Percentiles rank a stretch among this genome's conserved stretches.
phyloP scores from a whole-genome alignment of 2,888 invertebrate species.

The Homarus gammarus region DNA sequence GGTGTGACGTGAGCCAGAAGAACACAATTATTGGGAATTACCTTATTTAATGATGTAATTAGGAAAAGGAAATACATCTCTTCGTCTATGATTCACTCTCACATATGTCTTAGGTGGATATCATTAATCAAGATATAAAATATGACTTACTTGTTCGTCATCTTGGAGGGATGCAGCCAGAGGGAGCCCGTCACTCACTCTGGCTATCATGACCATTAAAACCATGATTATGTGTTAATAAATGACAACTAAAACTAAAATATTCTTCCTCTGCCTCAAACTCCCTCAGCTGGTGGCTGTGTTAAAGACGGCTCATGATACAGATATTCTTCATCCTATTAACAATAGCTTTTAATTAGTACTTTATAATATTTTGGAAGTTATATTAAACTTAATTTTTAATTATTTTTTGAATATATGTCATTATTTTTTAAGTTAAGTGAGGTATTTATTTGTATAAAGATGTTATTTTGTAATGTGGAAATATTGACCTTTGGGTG shows the following conservation, averaged over 20 bases:
- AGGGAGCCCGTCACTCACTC: slow-evolving; percentile 96
- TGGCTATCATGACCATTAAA: slow-evolving; percentile 97
- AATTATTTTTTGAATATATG: neutral
- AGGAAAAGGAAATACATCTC: too few species aligned
- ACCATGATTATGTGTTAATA: slow-evolving; percentile 87
- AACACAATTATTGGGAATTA: too few species aligned
- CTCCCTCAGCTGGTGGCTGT: neutral
- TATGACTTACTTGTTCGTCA: slow-evolving; percentile 97
- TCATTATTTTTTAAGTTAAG: neutral
- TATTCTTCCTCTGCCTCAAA: neutral
- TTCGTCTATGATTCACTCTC: too few species aligned
- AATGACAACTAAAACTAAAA: neutral
- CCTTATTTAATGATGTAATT: too few species aligned
- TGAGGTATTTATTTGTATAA: neutral
- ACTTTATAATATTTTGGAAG: neutral
- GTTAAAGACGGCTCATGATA: neutral
- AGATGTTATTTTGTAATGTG: neutral
- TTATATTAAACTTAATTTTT: neutral
- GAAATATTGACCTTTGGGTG: neutral
- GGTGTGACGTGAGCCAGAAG: too few species aligned
- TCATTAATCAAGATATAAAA: too few species aligned
- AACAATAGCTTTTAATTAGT: neutral
- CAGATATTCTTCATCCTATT: neutral
- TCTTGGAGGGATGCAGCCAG: slow-evolving; percentile 98
- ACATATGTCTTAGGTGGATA: too few species aligned